Base-by-base conservation (phyloP, 2,888 invertebrate species). In the Chloroclystis v-ata region DNA sequence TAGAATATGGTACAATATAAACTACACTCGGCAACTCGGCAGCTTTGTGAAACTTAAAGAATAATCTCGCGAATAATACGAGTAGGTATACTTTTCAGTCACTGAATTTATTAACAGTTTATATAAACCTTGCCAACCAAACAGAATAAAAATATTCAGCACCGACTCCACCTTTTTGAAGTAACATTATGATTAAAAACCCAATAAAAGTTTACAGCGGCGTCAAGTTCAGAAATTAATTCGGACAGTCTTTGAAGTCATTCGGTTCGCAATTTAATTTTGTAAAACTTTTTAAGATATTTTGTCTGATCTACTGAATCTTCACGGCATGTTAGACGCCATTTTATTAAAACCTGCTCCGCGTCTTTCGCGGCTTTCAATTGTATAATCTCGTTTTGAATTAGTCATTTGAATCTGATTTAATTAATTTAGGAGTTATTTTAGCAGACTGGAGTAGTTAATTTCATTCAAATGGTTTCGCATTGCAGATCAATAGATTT, bases 181-280 rank as follows among this genome's bases (percentile, higher is more conserved):
- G 20, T 7, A 37, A 43, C 24, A 35, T 25, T 26, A 47, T 37
- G 38, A 38, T 42, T 43, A 47, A 47, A 51, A 47, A 44, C 41
- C 28, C 45, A 37, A 37, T 40, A 33, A 43, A 47, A 47, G 37
- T 48, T 52, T 29, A 28, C 28, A 13, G 38, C 11, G 26, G 28
- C 30, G 37, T 43, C 28, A 43, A 25, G 40, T 38, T 44, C n/a
- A 30, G 1, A 30, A 51, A 38, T 41, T 47, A 42, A 52, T 52
- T 47, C 29, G 16, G 26, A 33, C 35, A 37, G 44, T 16, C 33
- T 52, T 49, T 49, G 52, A 52, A 43, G 47, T 37, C 9, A 14
- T 44, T 43, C 33, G 12, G 11, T 14, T 46, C 35, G 43, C 37
- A 35, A 41, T 45, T 52, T 40, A 35, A 46, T 52, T 43, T 52